Evolutionary conservation across 2,113 vertebrate genomes (phyloP), one percentile per base, ranked within the genome.

Genomic region (Daboia siamensis): DNA sequence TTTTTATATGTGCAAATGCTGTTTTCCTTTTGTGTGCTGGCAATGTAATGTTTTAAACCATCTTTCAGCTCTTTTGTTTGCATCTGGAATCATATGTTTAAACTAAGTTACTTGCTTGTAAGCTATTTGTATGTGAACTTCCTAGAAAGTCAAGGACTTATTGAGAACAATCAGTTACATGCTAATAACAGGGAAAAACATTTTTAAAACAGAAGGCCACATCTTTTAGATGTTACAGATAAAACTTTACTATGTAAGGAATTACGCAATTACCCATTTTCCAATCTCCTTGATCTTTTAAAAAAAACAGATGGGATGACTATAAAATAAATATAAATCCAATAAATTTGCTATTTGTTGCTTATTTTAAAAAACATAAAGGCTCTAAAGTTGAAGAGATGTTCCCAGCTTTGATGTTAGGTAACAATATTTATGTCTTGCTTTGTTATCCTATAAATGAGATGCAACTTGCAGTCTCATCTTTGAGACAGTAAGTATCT

Each of bases 51-150:
- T 95, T 93, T 95, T 93, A 56, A 88, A 91, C 57, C 89, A 87
- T 90, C 94, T 95, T 90, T 93, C 54, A 87, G 93, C 57, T 64
- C 90, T 93, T 93, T 88, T 87, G 69, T 94, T 92, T 88, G 21
- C 93, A 93, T 92, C 95, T 88, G 90, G 92, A 87, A 80, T 92
- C 85, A 59, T 95, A 86, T 91, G 91, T 93, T 94, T 95, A 94
- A 52, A 51, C 93, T 95, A 90, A 95, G 94, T 86, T 89, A 54
- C 95, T 90, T 93, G 88, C 91, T 94, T 87, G 48, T 64, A 64
- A 74, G 95, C 85, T 2, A 91, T 95, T 93, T 88, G 92, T 96
- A 94, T 88, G 84, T 93, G 96, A 96, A 92, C 8, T 44, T 91
- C 12, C 57, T 24, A 44, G 64, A 92, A 86, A 10, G 91, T 44